These are phyloP conservation scores for Tricholauxania praeusta DNA, from an alignment of 2,888 invertebrate species.

Conservation along the genomic window DNA sequence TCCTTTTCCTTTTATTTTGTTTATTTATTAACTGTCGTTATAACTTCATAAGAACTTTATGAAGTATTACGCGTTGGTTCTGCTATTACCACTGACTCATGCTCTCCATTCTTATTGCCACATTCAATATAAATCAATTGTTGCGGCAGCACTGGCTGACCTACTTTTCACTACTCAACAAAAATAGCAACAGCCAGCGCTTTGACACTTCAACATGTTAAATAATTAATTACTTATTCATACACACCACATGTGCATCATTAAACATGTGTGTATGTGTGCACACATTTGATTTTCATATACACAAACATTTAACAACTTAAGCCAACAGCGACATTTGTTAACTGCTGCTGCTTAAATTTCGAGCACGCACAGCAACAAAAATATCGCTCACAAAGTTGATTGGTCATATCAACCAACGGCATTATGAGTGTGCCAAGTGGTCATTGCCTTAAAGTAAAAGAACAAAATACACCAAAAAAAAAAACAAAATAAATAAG, in stretches of 20 bases:
- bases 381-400: no score
- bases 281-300: no score
- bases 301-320: conserved; percentile 32
- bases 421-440: no score
- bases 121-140: conserved; percentile 8
- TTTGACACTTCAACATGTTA: conserved; percentile 10
- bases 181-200: conserved; percentile 7
- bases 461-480: conserved; percentile 2
- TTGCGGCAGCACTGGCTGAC: conserved; percentile 8
- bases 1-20: background rate
- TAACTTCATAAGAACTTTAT: background rate
- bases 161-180: background rate
- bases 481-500: conserved; percentile 25
- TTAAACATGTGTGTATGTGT: no score
- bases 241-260: background rate
- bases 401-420: no score
- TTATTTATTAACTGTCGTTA: conserved; percentile 2
- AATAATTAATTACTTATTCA: conserved; percentile 21
- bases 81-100: conserved; percentile 2
- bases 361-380: conserved; percentile 40
- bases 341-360: conserved; percentile 53
- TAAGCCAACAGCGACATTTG: conserved; percentile 49
- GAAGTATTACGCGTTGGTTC: background rate
- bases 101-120: background rate
- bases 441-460: conserved; percentile 15